Percentiles rank a stretch among this genome's conserved stretches.
Evolutionary conservation across 2,888 invertebrate genomes (phyloP).

Genomic region (Xestia xanthographa): DNA sequence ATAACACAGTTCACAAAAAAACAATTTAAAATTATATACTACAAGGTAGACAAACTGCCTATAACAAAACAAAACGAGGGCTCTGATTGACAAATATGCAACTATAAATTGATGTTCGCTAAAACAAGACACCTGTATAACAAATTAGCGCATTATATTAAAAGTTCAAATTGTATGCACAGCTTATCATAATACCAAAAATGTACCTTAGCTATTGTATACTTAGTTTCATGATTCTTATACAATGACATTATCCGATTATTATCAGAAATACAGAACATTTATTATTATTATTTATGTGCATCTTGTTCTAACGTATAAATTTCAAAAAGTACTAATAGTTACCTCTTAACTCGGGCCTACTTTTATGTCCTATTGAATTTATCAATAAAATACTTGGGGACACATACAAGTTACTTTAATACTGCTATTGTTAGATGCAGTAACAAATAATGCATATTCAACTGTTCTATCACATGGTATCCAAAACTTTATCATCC

Average conservation of each 20-base stretch:
- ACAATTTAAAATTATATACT: conserved; percentile 55
- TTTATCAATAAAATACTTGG: conserved; percentile 80
- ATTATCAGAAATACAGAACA: conserved; percentile 45
- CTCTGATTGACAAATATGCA: conserved; percentile 44
- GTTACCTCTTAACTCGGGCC: conserved; percentile 71
- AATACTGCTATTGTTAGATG: conserved; percentile 85
- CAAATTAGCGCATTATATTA: conserved; percentile 55
- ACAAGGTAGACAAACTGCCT: conserved; percentile 66
- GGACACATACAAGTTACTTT: conserved; percentile 76
- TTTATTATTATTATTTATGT: conserved; percentile 55
- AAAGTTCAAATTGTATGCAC: conserved; percentile 60
- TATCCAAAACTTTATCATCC: conserved; percentile 36
- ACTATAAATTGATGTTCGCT: conserved; percentile 39
- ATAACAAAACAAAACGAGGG: conserved; percentile 58
- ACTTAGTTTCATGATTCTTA: conserved; percentile 56
- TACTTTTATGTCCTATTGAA: conserved; percentile 78
- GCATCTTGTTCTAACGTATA: conserved; percentile 73
- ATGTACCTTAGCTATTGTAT: conserved; percentile 64
- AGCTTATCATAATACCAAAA: conserved; percentile 62
- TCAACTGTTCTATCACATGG: conserved; percentile 63
- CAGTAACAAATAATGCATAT: conserved; percentile 73
- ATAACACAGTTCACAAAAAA: conserved; percentile 54
- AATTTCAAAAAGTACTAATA: conserved; percentile 76
- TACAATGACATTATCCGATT: conserved; percentile 41
- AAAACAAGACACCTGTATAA: conserved; percentile 63